Base-by-base conservation (phyloP, 1,140 invertebrate species). In the Cotesia chilonis region DNA sequence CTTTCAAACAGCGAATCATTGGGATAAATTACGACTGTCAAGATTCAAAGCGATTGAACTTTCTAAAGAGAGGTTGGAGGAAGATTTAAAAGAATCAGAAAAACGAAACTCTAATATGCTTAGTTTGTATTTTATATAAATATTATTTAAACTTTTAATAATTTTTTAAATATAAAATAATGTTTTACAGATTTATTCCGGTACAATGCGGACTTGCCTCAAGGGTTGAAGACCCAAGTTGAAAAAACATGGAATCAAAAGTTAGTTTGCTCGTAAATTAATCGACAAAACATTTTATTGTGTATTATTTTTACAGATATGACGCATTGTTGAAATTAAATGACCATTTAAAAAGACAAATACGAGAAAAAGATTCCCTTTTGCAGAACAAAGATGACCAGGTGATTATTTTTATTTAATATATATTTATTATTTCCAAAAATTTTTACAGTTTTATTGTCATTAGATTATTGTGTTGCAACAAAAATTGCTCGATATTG, bases 221-320 rank as follows among this genome's bases (percentile, higher is more conserved):
- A 77, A 38, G 47, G 70, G 5, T 66, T 82, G 38, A 79, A 72
- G 28, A 78, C 37, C 38, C 68, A 79, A 71, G 76, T 81, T 2
- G 76, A 80, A 55, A 75, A 72, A 20, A 74, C 71, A 0, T 82
- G 80, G 80, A 77, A 82, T 14, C 75, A 76, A 41, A 82, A 82
- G 79, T 81, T 78, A 51, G 9, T 28, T 61, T 35, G 0, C 5
- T 61, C 4, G 10, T 14, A 37, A 28, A 61, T 20, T 6, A 7
- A 7, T 20, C 7, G 20, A 61, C 17, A 4, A 9, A 28, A 20
- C 35, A 28, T 61, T 35, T 28, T 61, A 20, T 64, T 20, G n/a
- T 17, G 4, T 52, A 38, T 68, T 70, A 70, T 54, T 51, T 70
- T 17, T 1, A 37, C 28, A 82, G 80, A 59, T 82, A 82, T n/a